Evolutionary conservation across 2,888 invertebrate species (phyloP), one percentile per base, ranked within the genome.

Genomic region (Lasioglossum malachurum): DNA sequence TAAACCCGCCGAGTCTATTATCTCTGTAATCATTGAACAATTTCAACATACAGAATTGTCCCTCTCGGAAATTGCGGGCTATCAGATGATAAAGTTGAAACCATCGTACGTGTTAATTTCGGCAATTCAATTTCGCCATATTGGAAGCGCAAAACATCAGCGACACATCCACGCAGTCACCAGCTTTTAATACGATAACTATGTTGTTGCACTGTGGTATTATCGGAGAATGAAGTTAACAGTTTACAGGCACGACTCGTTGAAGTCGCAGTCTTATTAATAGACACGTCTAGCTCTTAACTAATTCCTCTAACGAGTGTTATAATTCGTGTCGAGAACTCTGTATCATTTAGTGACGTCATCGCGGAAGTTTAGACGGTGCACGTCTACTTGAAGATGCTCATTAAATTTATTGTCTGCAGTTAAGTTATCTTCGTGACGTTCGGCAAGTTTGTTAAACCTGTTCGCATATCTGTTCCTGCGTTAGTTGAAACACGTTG

Each of bases 181-280:
- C 31, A 64, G 64, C 64, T 64, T 64, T 31, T 64, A 64, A 64
- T 64, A 35, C 64, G 31, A 64, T 64, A 64, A 64, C 8, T 19
- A 64, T 64, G 64, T 31, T 35, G 64, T 31, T 35, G 64, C 31
- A 19, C 16, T 7, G 31, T 64, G 64, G 19, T 64, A 64, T 64
- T 64, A 35, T 64, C 64, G 3, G 16, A 16, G 31, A 64, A 64
- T 7, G 31, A 31, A 60, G 60, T 60, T 60, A 60, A 60, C 27
- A 31, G 64, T 64, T 64, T 64, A 19, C 31, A 31, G 19, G 31
- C 64, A 35, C 31, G 64, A 64, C 27, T 64, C 27, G 64, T 64
- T 27, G 19, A 35, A 31, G 64, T 31, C 31, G 19, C 31, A 31
- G 31, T 64, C 64, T 64, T 64, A 35, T 64, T 64, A 64, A 64